Evolutionary conservation across 2,888 invertebrate genomes (phyloP), one percentile per base, ranked within the genome.

Genomic region (Polietes domitor): DNA sequence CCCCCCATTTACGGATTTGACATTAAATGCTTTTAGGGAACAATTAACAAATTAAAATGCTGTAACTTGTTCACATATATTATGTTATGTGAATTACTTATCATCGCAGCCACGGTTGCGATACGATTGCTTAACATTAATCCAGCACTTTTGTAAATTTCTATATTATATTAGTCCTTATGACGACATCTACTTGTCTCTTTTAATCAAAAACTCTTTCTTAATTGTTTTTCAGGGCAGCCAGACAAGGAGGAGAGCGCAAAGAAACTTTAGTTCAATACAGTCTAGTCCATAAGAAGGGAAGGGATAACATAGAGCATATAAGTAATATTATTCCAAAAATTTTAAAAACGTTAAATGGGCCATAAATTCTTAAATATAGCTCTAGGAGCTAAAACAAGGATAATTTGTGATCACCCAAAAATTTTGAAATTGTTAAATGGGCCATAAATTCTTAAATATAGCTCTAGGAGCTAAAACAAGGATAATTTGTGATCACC

Each of bases 141-240:
- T 12, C 2, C 2, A 12, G 47, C 12, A 47, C n/a, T 12, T 12
- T 47, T 47, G 47, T 47, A 47, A 47, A 32, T 32, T 6, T 9
- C 32, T 6, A 32, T 9, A 32, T 32, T 4, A 32, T 50, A 9
- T 19, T 5, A 17, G 58, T 15, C 21, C 26, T 58, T 24, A 58
- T 12, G 26, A 58, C 26, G 58, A 24, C 43, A 32, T 68, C n/a
- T 15, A 24, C 68, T 43, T 68, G 43, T 41, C 41, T 43, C 10
- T 68, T 43, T 68, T 68, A 68, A 68, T 43, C 68, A 68, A 68
- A 68, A 41, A 68, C 68, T 65, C 17, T 21, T 65, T 65, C 65
- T 19, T 65, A 65, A 65, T 41, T 65, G 65, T 65, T 65, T 65
- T 32, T 32, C 32, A 3, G 50, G 19, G 17, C 21, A 21, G 19